Base-by-base conservation (phyloP, 2,888 invertebrate genomes). In the Hyposoter didymator region DNA sequence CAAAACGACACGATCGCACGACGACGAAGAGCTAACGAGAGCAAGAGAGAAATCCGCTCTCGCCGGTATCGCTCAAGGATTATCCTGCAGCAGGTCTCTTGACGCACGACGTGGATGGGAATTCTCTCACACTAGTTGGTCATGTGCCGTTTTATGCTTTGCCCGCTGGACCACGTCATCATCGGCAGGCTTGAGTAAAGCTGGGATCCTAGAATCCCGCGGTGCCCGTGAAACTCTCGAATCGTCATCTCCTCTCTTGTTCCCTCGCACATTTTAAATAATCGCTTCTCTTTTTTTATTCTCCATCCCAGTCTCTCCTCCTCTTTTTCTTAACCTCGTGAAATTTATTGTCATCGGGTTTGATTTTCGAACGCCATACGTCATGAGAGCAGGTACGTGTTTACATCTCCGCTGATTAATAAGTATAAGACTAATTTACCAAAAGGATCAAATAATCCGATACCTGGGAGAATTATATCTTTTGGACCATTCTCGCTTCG, bases 1-100 rank as follows among this genome's bases (percentile, higher is more conserved):
- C 86, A 86, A 87, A 84, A 88, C 78, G 86, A 84, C 85, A 85
- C 83, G 82, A 84, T 32, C 72, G 73, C 66, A 28, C n/a, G n/a
- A n/a, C n/a, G n/a, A 28, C 28, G 59, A 19, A 52, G 35, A 49
- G 55, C 43, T 32, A 78, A 45, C 69, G 59, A 59, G 76, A 66
- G 10, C 19, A 49, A 39, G 45, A 43, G 55, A 47, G 39, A 28
- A 67, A 55, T 67, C 67, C 69, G 55, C 64, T 82, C 74, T 82
- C 19, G n/a, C n/a, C 45, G 82, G 82, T 79, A 75, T 67, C 82
- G 89, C 88, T 91, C 91, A 91, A 91, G 91, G 92, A 92, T 92
- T 92, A 92, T 92, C 90, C 90, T 87, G 87, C 87, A 87, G 87
- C 87, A 87, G 76, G 76, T 43, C 64, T 83, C 75, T 83, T 78